Conservation (phyloP, 2,797 vertebrate genomes). For the Cyclopterus lumpus region DNA sequence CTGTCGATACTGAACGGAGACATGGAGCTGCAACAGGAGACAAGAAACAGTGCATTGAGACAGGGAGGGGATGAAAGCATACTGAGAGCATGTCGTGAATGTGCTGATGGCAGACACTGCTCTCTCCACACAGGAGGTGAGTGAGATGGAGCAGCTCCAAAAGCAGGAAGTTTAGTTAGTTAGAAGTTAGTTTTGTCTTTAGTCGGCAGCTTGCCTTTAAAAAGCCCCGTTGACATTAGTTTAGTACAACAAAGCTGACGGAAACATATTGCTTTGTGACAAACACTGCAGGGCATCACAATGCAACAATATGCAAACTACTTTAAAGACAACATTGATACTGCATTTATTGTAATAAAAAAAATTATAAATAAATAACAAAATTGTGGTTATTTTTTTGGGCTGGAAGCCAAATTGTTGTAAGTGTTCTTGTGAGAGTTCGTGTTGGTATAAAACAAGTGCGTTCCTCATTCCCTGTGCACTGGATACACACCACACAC, state of each 20-base stretch:
- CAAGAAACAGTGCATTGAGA: neutral
- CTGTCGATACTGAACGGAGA: conserved; percentile 99
- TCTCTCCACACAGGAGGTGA: neutral
- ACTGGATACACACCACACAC: no score
- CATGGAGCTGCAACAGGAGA: conserved; percentile 88
- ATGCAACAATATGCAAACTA: neutral
- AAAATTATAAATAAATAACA: no score
- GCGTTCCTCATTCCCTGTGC: neutral
- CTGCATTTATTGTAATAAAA: neutral
- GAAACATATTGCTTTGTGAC: neutral
- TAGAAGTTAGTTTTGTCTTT: no score
- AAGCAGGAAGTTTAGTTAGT: neutral
- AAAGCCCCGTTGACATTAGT: neutral
- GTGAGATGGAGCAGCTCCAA: neutral
- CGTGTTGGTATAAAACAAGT: neutral
- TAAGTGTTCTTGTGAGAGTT: no score
- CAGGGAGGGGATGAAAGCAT: no score
- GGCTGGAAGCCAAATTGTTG: neutral
- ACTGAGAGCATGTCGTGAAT: no score
- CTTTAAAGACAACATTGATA: neutral
- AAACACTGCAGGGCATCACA: neutral
- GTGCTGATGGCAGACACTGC: no score
- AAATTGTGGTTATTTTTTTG: neutral
- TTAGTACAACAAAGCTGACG: neutral
- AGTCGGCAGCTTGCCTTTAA: neutral